A percentile compares a stretch with the other conserved stretches of the same genome.
phyloP scores from a whole-genome alignment of 2,888 invertebrate genomes.

The Biston betularia region DNA sequence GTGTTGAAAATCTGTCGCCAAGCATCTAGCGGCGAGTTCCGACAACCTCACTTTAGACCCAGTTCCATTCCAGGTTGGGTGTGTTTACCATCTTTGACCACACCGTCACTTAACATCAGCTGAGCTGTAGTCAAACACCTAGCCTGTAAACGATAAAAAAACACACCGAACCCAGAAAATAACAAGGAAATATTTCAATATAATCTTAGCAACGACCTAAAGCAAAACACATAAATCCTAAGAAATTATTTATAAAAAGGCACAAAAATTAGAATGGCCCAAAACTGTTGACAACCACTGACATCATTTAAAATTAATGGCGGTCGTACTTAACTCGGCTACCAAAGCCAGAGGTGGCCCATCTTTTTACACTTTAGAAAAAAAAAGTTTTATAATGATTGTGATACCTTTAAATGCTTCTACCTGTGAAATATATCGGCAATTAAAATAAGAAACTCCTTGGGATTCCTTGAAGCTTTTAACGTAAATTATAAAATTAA shows the following conservation, averaged over 20 bases:
- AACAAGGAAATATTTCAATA: slow-evolving; percentile 52
- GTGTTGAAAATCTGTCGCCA: too few species aligned
- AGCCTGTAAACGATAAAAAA: not conserved
- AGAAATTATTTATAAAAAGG: slow-evolving; percentile 68
- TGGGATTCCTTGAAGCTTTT: slow-evolving; percentile 22
- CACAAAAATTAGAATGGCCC: slow-evolving; percentile 58
- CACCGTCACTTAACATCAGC: too few species aligned
- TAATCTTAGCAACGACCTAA: slow-evolving; percentile 55
- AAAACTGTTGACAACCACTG: slow-evolving; percentile 82
- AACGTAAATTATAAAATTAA: slow-evolving; percentile 39
- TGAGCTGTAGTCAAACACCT: too few species aligned
- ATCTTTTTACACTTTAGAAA: slow-evolving; percentile 64
- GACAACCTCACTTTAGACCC: too few species aligned
- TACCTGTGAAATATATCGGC: slow-evolving; percentile 69
- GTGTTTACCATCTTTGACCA: too few species aligned
- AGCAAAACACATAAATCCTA: slow-evolving; percentile 73
- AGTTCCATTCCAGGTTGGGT: too few species aligned
- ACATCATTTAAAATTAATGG: slow-evolving; percentile 80
- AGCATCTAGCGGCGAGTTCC: too few species aligned
- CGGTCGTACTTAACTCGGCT: slow-evolving; percentile 75
- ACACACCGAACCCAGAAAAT: slow-evolving; percentile 38
- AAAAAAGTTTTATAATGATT: slow-evolving; percentile 40
- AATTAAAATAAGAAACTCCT: slow-evolving; percentile 54
- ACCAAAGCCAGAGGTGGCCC: slow-evolving; percentile 82
- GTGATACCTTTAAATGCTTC: slow-evolving; percentile 63